Conservation (phyloP, 1,140 invertebrate species). For the Vanessa atalanta region DNA sequence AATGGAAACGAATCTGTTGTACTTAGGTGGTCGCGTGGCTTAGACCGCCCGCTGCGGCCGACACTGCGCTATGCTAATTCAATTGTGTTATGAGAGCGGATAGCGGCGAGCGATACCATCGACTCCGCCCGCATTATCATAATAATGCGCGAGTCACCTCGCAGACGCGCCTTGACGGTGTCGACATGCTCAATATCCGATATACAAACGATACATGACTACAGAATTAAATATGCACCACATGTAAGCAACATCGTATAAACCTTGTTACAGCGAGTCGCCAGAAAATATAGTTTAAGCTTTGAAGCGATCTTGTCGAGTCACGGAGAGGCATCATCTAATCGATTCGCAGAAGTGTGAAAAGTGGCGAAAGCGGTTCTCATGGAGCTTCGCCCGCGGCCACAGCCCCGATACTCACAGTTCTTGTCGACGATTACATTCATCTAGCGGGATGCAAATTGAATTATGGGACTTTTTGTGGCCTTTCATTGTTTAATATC, state of each 20-base stretch:
- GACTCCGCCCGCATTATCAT: slow-evolving; percentile 76
- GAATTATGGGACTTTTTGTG: slow-evolving; percentile 79
- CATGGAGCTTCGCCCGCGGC: slow-evolving; percentile 59
- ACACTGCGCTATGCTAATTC: slow-evolving; percentile 75
- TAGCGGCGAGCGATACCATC: slow-evolving; percentile 69
- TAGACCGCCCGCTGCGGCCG: slow-evolving; percentile 68
- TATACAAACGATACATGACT: slow-evolving; percentile 41
- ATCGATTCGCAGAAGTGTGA: slow-evolving; percentile 77
- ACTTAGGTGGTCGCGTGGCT: slow-evolving; percentile 71
- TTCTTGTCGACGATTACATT: slow-evolving; percentile 62
- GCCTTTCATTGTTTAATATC: slow-evolving; percentile 68
- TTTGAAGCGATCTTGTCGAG: slow-evolving; percentile 28
- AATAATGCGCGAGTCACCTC: slow-evolving; percentile 78
- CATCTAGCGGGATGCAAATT: slow-evolving; percentile 78
- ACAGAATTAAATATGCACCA: slow-evolving; percentile 26
- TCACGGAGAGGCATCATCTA: slow-evolving; percentile 56
- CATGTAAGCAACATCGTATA: slow-evolving; percentile 22
- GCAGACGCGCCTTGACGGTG: slow-evolving; percentile 51
- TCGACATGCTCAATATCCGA: slow-evolving; percentile 59
- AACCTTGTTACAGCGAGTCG: slow-evolving; percentile 7
- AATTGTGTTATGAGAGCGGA: slow-evolving; percentile 75
- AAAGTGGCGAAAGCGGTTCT: slow-evolving; percentile 76
- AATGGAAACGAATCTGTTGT: slow-evolving; percentile 45
- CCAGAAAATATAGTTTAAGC: slow-evolving; percentile 30
- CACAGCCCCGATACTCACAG: slow-evolving; percentile 52